Percentiles rank a stretch among this genome's conserved stretches.
Evolutionary conservation across 2,113 vertebrate species (phyloP).

Genomic region (Bubo bubo): DNA sequence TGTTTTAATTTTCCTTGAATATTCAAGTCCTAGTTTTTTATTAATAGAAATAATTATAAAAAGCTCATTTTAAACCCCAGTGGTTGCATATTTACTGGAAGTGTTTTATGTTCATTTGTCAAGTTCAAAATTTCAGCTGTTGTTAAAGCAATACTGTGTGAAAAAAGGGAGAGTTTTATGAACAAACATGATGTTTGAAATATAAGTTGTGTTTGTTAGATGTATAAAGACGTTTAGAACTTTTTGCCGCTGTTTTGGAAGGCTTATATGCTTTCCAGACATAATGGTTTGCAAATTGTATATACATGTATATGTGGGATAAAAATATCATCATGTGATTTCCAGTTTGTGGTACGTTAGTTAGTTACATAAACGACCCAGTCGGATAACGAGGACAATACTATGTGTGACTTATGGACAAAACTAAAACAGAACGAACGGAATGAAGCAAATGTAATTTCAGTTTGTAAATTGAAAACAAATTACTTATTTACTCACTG

Average conservation of each 20-base stretch:
- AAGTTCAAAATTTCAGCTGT: not conserved
- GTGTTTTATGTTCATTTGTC: not conserved
- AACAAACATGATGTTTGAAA: not conserved
- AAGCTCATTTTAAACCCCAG: not conserved
- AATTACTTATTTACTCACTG: not conserved
- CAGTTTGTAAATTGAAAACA: not conserved
- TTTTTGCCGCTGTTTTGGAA: not conserved
- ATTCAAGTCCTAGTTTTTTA: not conserved
- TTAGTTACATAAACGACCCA: not conserved
- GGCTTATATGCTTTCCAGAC: not conserved
- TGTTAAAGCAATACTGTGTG: not conserved
- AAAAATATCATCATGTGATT: not conserved
- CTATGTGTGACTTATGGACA: fast-evolving
- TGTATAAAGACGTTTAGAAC: not conserved
- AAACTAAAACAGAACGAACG: not conserved
- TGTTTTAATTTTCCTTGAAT: not conserved
- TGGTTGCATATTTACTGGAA: not conserved
- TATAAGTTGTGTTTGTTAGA: not conserved
- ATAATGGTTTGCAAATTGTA: not conserved
- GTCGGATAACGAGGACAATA: not conserved
- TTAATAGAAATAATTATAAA: not conserved
- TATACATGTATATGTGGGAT: not conserved
- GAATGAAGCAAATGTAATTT: not conserved
- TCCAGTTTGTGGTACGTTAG: not conserved
- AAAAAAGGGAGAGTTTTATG: not conserved